Base-by-base conservation (phyloP, 2,113 vertebrate genomes). In the Macquaria ambigua region DNA sequence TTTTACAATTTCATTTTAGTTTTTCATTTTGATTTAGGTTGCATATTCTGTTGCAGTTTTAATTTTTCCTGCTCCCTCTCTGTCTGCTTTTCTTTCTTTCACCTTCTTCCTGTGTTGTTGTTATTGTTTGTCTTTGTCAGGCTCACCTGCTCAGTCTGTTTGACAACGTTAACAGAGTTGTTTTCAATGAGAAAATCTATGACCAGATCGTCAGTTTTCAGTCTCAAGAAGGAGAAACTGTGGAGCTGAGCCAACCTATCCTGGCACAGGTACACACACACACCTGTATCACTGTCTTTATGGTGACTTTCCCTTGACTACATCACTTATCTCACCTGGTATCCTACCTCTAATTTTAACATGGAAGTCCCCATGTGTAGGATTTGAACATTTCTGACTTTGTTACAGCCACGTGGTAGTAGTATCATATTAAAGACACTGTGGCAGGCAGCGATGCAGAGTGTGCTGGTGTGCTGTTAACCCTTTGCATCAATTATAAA, bases 181-280 rank as follows among this genome's bases (percentile, higher is more conserved):
- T 94, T 3, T 98, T 98, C 92, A 96, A 96, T 7, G 12, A 94
- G 23, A 97, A 97, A 75, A 94, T 96, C 84, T 97, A 98, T 1
- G 97, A 98, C 93, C 95, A 95, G 61, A 97, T 98, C 37, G 12
- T 95, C 88, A 92, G 95, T 20, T 97, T 98, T 70, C 86, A 97
- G 91, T 98, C 97, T 78, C 96, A 97, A 92, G 97, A 98, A 94
- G 97, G 96, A 94, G 97, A 98, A 94, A 96, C 94, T 83, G 97
- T 98, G 79, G 6, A 87, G 6, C 88, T 95, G 73, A 68, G 31
- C 0, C 91, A 88, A 2, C 78, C 90, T 8, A 71, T 95, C 9
- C 61, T 88, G 81, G 93, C 93, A 23, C 93, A 94, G 92, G 94
- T 95, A 80, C 20, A 25, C 63, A 53, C 56, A 52, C 10, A 14